Conservation (phyloP, 2,888 invertebrate species). For the Troides helena region DNA sequence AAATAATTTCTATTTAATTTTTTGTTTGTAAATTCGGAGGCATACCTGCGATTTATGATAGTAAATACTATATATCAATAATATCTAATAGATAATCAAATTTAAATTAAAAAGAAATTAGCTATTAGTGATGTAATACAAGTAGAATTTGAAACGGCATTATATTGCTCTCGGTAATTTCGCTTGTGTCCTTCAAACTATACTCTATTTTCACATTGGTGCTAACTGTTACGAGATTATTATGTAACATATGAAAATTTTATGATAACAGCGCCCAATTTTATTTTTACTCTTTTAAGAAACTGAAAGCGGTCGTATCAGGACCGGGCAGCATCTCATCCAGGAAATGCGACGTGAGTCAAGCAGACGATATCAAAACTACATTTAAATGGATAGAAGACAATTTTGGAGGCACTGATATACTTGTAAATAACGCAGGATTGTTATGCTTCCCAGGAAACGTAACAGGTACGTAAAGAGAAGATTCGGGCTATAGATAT, state of each 20-base stretch:
- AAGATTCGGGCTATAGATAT: not conserved
- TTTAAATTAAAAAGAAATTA: no score
- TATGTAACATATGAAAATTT: not conserved
- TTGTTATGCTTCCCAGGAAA: slow-evolving; percentile 38
- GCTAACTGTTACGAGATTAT: no score
- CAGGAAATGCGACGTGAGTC: slow-evolving; percentile 49
- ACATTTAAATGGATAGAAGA: slow-evolving; percentile 50
- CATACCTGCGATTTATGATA: no score
- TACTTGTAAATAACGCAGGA: slow-evolving; percentile 60
- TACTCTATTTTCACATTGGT: no score
- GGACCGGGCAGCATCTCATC: slow-evolving; percentile 42
- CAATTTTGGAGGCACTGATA: slow-evolving; percentile 44
- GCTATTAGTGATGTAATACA: no score
- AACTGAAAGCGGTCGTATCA: slow-evolving; percentile 38
- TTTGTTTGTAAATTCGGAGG: no score
- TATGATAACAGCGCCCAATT: not conserved
- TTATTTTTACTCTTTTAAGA: slow-evolving; percentile 32
- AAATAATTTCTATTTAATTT: no score
- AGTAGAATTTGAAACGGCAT: no score
- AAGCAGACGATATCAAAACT: slow-evolving; percentile 42
- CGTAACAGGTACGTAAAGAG: slow-evolving; percentile 39
- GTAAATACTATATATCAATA: no score
- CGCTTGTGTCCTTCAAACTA: no score
- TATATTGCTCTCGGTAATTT: no score
- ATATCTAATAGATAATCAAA: no score